Evolutionary conservation across 2,113 vertebrate genomes (phyloP).

Genomic region (Podarcis raffonei): DNA sequence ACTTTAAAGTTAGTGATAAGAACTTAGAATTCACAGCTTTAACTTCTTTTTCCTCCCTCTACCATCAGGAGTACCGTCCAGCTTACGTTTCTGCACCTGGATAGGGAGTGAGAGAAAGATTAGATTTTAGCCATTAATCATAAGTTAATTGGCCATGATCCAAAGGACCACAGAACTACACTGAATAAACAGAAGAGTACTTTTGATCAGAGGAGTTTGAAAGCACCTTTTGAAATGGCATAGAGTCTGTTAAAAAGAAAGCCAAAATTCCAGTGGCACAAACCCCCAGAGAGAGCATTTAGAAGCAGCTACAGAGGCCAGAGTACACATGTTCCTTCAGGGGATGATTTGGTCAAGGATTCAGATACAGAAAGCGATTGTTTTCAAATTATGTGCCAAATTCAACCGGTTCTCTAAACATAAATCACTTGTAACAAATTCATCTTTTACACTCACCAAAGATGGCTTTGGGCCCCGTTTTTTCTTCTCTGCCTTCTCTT

Average conservation of each 20-base stretch:
- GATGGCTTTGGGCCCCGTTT: conserved; percentile 93
- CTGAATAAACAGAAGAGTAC: background rate
- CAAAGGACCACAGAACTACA: background rate
- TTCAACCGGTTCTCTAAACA: background rate
- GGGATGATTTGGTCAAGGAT: no score
- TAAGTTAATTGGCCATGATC: background rate
- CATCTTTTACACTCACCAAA: conserved; percentile 48
- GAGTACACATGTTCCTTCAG: no score
- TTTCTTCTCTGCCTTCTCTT: conserved; percentile 98
- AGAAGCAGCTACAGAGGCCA: no score
- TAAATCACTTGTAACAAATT: background rate
- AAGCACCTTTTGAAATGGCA: background rate
- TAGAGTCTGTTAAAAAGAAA: background rate
- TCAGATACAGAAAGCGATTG: no score
- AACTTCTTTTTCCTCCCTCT: conserved; percentile 95
- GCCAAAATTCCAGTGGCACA: background rate
- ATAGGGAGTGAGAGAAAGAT: conserved; percentile 10
- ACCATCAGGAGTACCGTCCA: conserved; percentile 91
- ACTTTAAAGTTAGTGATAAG: conserved; percentile 78
- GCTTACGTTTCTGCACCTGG: conserved; percentile 94
- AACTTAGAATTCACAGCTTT: conserved; percentile 87
- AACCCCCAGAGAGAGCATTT: background rate
- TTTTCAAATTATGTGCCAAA: background rate
- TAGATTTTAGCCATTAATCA: background rate
- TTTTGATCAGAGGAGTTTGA: background rate